These are phyloP conservation scores for Luperina nickerlii DNA, from an alignment of 2,888 invertebrate species.

Conservation along the genomic window DNA sequence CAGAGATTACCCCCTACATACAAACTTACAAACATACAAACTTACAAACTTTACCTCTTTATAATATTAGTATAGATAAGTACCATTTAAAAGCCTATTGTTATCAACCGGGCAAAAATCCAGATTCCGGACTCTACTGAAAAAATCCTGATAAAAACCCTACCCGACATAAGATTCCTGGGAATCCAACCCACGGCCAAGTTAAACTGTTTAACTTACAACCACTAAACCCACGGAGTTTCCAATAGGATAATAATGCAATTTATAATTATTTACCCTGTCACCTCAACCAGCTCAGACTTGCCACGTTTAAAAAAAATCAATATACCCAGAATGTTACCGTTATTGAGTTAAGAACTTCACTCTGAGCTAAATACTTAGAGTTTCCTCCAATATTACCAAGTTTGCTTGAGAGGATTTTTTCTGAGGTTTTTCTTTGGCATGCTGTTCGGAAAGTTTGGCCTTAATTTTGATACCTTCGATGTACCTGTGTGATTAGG, in stretches of 20 bases:
- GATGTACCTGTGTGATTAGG: slow-evolving; percentile 1
- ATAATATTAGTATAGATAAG: too few relatives aligned
- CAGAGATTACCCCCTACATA: too few relatives aligned
- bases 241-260: not conserved
- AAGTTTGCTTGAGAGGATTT: slow-evolving; percentile 31
- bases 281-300: not conserved
- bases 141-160: not conserved
- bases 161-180: not conserved
- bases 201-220: not conserved
- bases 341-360: slow-evolving; percentile 60
- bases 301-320: slow-evolving; percentile 35
- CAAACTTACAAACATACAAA: too few relatives aligned
- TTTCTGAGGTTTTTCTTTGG: slow-evolving; percentile 21
- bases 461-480: slow-evolving; percentile 28
- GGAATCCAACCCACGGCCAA: not conserved
- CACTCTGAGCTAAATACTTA: slow-evolving; percentile 49
- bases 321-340: slow-evolving; percentile 51
- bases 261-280: not conserved
- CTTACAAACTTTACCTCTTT: too few relatives aligned
- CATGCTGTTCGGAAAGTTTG: slow-evolving; percentile 15
- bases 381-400: slow-evolving; percentile 38
- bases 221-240: not conserved
- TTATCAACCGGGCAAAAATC: not conserved
- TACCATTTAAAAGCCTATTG: not conserved
- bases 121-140: not conserved